Evolutionary conservation across 2,113 vertebrate species (phyloP).

Genomic region (Leptodactylus fuscus): DNA sequence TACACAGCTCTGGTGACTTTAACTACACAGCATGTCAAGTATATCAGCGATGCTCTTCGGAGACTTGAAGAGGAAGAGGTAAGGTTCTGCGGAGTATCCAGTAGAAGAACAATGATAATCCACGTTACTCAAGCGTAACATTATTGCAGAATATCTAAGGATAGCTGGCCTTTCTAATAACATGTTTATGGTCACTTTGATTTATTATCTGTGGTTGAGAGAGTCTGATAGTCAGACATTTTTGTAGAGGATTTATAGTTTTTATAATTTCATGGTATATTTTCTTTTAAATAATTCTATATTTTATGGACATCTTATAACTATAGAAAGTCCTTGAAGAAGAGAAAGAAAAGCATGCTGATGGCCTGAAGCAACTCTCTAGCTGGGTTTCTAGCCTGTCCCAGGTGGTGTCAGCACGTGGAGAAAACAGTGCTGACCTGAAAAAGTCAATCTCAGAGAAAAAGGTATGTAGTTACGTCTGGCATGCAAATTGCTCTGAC

Average conservation of each 20-base stretch:
- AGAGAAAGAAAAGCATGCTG: slow-evolving; percentile 89
- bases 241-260: too few species aligned
- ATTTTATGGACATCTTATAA: background rate
- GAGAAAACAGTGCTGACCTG: slow-evolving; percentile 71
- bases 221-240: too few species aligned
- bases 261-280: too few species aligned
- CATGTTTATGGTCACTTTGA: too few species aligned
- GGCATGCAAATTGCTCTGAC: background rate
- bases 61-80: slow-evolving; percentile 96
- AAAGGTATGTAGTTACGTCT: slow-evolving; percentile 75
- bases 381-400: slow-evolving; percentile 86
- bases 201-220: too few species aligned
- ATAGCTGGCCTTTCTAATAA: too few species aligned
- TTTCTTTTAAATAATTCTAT: background rate
- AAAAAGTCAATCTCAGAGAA: slow-evolving; percentile 90
- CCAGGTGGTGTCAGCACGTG: slow-evolving; percentile 68
- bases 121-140: too few species aligned
- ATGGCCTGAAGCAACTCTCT: slow-evolving; percentile 90
- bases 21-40: slow-evolving; percentile 96
- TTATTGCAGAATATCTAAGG: too few species aligned
- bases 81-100: accelerated
- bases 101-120: too few species aligned
- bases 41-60: slow-evolving; percentile 93
- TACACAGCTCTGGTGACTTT: slow-evolving; percentile 95
- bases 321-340: slow-evolving; percentile 95